Conservation (phyloP, 2,113 vertebrate genomes). For the Cynopterus brachyotis region DNA sequence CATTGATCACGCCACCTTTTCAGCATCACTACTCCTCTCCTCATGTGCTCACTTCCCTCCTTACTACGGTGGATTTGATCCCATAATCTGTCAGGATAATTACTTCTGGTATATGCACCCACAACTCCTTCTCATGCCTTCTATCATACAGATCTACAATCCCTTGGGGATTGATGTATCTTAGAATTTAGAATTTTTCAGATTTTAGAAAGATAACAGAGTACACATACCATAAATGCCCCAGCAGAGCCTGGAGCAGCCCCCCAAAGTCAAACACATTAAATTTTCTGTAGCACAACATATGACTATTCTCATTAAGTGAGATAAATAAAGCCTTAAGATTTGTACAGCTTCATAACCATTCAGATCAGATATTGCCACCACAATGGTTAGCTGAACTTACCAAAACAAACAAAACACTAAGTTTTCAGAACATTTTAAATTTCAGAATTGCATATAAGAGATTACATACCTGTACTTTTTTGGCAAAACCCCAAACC, state of each 20-base stretch:
- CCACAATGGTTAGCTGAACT: neutral
- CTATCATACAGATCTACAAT: neutral
- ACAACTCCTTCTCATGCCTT: neutral
- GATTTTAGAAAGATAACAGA: neutral
- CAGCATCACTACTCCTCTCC: neutral
- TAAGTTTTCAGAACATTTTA: neutral
- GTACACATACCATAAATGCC: neutral
- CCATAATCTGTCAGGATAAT: neutral
- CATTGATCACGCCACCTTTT: slow-evolving; percentile 30
- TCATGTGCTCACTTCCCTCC: neutral
- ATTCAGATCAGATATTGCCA: neutral
- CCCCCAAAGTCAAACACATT: neutral
- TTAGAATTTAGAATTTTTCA: neutral
- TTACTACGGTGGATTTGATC: neutral
- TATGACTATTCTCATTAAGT: neutral
- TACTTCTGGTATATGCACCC: neutral
- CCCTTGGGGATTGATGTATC: neutral
- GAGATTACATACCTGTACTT: neutral
- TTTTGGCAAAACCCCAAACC: neutral
- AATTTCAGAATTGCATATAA: neutral
- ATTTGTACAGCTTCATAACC: neutral
- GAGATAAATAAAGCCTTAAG: neutral
- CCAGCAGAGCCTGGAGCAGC: neutral
- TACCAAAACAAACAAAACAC: slow-evolving; percentile 13
- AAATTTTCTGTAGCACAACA: neutral